A percentile compares a stretch with the other conserved stretches of the same genome.
These are phyloP conservation scores for Pinna nobilis DNA, from an alignment of 1,140 invertebrate genomes.

Conservation along the genomic window DNA sequence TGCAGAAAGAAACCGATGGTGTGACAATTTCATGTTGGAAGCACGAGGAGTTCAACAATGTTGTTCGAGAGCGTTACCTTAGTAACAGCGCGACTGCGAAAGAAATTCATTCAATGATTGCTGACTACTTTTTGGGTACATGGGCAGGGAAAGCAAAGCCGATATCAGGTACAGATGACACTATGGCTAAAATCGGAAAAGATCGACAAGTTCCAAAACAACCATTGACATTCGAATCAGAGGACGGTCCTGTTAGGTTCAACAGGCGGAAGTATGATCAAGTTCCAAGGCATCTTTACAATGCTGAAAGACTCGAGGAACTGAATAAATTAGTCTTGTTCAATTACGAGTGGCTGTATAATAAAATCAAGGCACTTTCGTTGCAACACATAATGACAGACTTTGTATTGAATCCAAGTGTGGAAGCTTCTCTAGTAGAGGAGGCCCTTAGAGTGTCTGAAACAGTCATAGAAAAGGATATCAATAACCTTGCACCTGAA, in stretches of 20 bases:
- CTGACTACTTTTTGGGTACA: conserved; percentile 69
- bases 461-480: conserved; percentile 57
- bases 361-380: conserved; percentile 68
- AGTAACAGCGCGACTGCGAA: conserved; percentile 31
- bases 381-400: conserved; percentile 67
- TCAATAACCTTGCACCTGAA: conserved; percentile 66
- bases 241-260: conserved; percentile 46
- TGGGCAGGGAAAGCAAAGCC: conserved; percentile 62
- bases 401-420: conserved; percentile 63
- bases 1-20: conserved; percentile 54
- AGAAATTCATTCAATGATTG: conserved; percentile 62
- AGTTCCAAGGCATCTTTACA: conserved; percentile 65
- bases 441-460: conserved; percentile 60
- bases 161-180: conserved; percentile 21
- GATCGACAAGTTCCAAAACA: conserved; percentile 55
- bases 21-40: conserved; percentile 60
- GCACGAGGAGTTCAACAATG: conserved; percentile 52
- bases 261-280: conserved; percentile 71
- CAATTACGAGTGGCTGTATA: conserved; percentile 72
- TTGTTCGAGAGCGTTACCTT: conserved; percentile 56
- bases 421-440: conserved; percentile 62
- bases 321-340: conserved; percentile 67
- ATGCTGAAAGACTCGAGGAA: conserved; percentile 61
- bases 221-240: conserved; percentile 59
- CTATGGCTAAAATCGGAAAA: too few species aligned